Conservation (phyloP, 2,888 invertebrate species). For the Glaucopsyche alexis region DNA sequence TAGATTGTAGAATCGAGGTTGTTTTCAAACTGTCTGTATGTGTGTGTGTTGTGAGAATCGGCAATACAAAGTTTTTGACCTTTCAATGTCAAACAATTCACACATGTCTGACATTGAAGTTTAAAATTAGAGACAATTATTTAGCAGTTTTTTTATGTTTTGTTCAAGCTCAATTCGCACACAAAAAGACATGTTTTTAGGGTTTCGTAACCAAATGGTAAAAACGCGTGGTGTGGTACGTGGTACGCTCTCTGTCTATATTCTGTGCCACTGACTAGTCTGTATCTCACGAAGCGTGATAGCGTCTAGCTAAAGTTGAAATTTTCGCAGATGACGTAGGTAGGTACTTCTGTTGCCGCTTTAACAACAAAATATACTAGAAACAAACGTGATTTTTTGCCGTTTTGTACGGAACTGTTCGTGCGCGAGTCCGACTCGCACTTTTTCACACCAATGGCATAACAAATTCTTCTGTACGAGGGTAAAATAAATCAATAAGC, state of each 20-base stretch:
- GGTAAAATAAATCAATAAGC: constrained; percentile 11
- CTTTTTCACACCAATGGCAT: neutral
- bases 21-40: neutral
- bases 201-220: too few species aligned
- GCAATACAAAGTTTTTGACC: constrained; percentile 10
- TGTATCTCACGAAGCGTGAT: too few species aligned
- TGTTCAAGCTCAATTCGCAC: neutral
- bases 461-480: constrained; percentile 1
- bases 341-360: too few species aligned
- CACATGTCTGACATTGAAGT: constrained; percentile 19
- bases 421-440: too few species aligned
- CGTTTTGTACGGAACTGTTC: too few species aligned
- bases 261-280: too few species aligned
- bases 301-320: too few species aligned
- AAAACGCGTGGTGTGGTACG: too few species aligned
- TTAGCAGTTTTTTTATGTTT: neutral
- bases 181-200: neutral
- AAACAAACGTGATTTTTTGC: too few species aligned
- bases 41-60: neutral
- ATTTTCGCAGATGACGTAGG: too few species aligned
- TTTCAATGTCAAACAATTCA: constrained; percentile 24
- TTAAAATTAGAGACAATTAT: constrained; percentile 12
- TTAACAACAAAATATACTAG: too few species aligned
- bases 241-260: too few species aligned
- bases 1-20: neutral